Conservation (phyloP, 2,888 invertebrate species). For the Bimastos eiseni region DNA sequence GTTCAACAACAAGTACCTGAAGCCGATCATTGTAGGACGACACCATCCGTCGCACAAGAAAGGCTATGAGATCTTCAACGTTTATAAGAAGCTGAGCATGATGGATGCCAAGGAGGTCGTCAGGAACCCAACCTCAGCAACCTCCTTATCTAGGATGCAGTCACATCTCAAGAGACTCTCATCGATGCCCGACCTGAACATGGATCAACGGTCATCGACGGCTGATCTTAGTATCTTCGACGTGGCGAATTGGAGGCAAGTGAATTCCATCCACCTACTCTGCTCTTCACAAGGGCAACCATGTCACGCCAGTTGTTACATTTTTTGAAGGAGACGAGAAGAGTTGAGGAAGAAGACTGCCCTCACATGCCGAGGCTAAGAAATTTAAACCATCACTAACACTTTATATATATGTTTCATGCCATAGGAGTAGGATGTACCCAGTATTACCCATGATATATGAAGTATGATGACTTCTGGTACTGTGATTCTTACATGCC, state of each 20-base stretch:
- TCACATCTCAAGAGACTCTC: neutral
- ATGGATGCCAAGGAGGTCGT: slow-evolving; percentile 70
- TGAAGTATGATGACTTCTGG: too few relatives aligned
- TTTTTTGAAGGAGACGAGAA: too few relatives aligned
- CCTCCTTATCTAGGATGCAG: slow-evolving; percentile 2
- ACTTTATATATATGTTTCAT: too few relatives aligned
- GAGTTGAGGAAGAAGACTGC: too few relatives aligned
- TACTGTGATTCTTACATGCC: too few relatives aligned
- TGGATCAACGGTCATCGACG: neutral
- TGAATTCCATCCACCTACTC: neutral
- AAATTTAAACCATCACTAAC: too few relatives aligned
- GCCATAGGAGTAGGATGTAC: too few relatives aligned
- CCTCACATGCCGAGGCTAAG: too few relatives aligned
- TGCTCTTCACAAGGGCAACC: neutral
- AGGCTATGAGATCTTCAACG: slow-evolving; percentile 37
- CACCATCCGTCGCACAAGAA: slow-evolving; percentile 66
- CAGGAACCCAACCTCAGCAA: slow-evolving; percentile 3
- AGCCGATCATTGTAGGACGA: slow-evolving; percentile 80
- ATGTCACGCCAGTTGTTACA: neutral
- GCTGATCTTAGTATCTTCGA: neutral
- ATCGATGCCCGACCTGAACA: neutral
- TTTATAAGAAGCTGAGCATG: slow-evolving; percentile 69
- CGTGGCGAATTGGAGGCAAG: neutral
- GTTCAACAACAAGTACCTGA: slow-evolving; percentile 89
- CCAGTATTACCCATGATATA: too few relatives aligned